Evolutionary conservation across 1,140 invertebrate genomes (phyloP), one percentile per base, ranked within the genome.

Genomic region (Ladona fulva): DNA sequence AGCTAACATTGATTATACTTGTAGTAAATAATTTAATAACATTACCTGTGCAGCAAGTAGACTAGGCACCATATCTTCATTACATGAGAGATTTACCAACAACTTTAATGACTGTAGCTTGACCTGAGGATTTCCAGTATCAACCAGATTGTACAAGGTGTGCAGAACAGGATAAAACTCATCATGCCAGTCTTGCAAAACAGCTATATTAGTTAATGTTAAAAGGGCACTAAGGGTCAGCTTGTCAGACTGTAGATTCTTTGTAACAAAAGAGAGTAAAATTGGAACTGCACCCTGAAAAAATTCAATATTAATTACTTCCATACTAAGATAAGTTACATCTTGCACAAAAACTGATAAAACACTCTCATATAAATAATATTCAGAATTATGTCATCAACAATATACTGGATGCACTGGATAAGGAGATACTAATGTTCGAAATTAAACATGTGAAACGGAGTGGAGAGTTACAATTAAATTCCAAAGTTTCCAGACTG

Each of bases 21-120:
- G 1, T 37, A 37, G 29, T 37, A 37, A 5, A 37, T 37, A 37
- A 37, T 5, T 1, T 37, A 37, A 37, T 8, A 25, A 77, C 42
- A 22, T 77, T 83, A 91, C 90, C 87, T 91, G 88, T 77, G 89
- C 89, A 79, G 89, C 89, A 74, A 92, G 82, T 25, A 92, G 83
- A 80, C 88, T 86, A 19, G 89, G 89, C 22, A 92, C 86, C 85
- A 91, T 87, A 77, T 89, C 87, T 80, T 87, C 84, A 83, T 90
- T 91, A 80, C 88, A 89, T 5, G 90, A 89, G 5, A 92, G 83
- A 83, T 92, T 92, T 74, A 91, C 89, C n/a, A 92, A 84, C 29
- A 91, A 82, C 81, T 89, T 88, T 0, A 90, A 82, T 16, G 89
- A 85, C 81, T 91, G 89, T 16, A 91, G 82, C 80, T 87, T 84